These are phyloP conservation scores for Phalloptychus januarius DNA, from an alignment of 2,797 vertebrate species.

Conservation along the genomic window DNA sequence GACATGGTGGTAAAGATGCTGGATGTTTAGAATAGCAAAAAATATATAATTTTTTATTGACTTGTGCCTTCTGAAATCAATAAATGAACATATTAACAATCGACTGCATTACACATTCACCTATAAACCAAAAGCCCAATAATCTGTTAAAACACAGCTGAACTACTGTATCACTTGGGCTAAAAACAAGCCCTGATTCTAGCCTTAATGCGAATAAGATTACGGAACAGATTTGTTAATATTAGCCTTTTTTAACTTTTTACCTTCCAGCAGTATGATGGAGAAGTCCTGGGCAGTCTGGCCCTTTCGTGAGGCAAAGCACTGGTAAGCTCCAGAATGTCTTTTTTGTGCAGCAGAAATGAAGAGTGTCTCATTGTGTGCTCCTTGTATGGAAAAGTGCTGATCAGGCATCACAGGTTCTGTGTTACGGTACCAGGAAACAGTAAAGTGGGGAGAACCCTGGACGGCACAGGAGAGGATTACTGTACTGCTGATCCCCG, in stretches of 20 bases:
- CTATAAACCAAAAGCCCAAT: not conserved
- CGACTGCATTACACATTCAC: not conserved
- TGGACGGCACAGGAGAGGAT: slow-evolving; percentile 94
- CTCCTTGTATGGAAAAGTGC: slow-evolving; percentile 95
- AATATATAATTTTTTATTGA: not conserved
- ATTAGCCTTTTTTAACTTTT: slow-evolving; percentile 9
- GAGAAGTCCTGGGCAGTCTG: slow-evolving; percentile 97
- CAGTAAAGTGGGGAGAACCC: slow-evolving; percentile 91
- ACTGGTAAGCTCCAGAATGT: slow-evolving; percentile 97
- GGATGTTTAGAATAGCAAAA: not conserved
- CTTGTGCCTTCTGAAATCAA: not conserved
- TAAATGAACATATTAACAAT: slow-evolving; percentile 4
- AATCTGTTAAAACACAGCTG: not conserved
- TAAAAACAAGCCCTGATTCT: not conserved
- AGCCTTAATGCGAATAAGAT: not conserved
- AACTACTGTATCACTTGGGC: slow-evolving; percentile 10
- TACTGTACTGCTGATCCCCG: slow-evolving; percentile 96
- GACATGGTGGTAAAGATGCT: not conserved
- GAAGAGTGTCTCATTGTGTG: slow-evolving; percentile 96
- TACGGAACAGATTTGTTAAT: not conserved
- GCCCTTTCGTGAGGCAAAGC: slow-evolving; percentile 92
- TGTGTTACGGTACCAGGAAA: slow-evolving; percentile 97
- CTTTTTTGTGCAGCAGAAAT: slow-evolving; percentile 96
- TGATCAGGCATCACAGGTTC: slow-evolving; percentile 89
- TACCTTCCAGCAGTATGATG: slow-evolving; percentile 93